phyloP scores from a whole-genome alignment of 2,797 vertebrate species.

The Jordanella pulchra region DNA sequence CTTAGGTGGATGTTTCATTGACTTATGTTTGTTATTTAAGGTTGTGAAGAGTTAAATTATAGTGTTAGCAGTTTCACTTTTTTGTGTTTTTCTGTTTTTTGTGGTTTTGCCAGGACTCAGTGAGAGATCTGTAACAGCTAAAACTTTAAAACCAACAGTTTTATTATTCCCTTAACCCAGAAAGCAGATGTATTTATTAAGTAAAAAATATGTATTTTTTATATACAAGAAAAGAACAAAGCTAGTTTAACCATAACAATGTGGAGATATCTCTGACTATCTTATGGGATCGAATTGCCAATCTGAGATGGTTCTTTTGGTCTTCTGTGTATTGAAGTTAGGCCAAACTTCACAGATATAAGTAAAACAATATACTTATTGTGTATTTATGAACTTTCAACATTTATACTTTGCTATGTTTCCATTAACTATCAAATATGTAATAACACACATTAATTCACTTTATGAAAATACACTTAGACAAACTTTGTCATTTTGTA shows the following conservation, averaged over 20 bases:
- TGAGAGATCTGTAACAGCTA: neutral
- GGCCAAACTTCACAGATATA: neutral
- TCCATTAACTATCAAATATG: too few species aligned
- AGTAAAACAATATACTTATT: neutral
- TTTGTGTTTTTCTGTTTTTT: neutral
- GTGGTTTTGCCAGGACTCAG: neutral
- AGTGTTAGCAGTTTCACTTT: neutral
- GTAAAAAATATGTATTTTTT: neutral
- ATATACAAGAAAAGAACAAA: neutral
- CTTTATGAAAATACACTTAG: too few species aligned
- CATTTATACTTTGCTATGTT: neutral
- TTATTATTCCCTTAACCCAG: neutral
- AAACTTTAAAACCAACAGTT: neutral
- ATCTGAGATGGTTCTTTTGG: too few species aligned
- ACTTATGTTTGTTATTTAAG: neutral
- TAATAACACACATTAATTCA: too few species aligned
- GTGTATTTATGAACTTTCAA: neutral
- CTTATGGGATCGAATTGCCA: too few species aligned
- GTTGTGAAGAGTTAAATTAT: conserved; percentile 1
- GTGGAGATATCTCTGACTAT: too few species aligned
- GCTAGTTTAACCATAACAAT: too few species aligned
- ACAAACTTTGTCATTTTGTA: too few species aligned
- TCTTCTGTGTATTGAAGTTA: too few species aligned
- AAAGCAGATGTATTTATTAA: neutral
- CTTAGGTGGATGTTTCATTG: neutral